Evolutionary conservation across 1,140 invertebrate genomes (phyloP), one percentile per base, ranked within the genome.

Genomic region (Elymnias hypermnestra): DNA sequence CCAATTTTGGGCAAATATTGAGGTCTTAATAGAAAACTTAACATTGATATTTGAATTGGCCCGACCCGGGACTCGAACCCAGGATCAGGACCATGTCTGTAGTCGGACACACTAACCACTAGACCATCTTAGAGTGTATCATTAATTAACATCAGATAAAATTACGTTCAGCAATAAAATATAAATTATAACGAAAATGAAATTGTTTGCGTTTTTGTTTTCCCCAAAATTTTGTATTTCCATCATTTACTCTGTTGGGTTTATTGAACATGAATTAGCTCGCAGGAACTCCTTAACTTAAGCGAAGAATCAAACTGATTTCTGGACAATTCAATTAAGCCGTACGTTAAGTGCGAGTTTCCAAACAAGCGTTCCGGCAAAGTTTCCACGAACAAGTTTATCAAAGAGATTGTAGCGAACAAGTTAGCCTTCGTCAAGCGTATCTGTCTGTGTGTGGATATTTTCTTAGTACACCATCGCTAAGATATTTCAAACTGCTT

Each of bases 331-430:
- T 77, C 75, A 83, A 83, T 83, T 81, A 83, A 72, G 69, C 53
- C 67, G 53, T 49, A 73, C 61, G 71, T 69, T 78, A 78, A 75
- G 71, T 75, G 72, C 59, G 68, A 79, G 72, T 76, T 83, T 61
- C 59, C 74, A 73, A 78, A 73, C 72, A 66, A 61, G 63, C 72
- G 66, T 65, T 62, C 63, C 55, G 61, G 57, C 57, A 62, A 72
- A 82, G 57, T 78, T 74, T 47, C 50, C 44, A 33, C 43, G 53
- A 57, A 46, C 47, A 66, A 83, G 68, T 79, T 81, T 81, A 81
- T 81, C 76, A 73, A 78, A 83, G 79, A 83, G 76, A 78, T 83
- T 78, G 79, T 79, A 74, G 63, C 68, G 31, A 72, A 72, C 68
- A 68, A 74, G 65, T 74, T 78, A 69, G 69, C 61, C 65, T 74